phyloP scores from a whole-genome alignment of 2,888 invertebrate genomes.

The Synanthedon vespiformis region DNA sequence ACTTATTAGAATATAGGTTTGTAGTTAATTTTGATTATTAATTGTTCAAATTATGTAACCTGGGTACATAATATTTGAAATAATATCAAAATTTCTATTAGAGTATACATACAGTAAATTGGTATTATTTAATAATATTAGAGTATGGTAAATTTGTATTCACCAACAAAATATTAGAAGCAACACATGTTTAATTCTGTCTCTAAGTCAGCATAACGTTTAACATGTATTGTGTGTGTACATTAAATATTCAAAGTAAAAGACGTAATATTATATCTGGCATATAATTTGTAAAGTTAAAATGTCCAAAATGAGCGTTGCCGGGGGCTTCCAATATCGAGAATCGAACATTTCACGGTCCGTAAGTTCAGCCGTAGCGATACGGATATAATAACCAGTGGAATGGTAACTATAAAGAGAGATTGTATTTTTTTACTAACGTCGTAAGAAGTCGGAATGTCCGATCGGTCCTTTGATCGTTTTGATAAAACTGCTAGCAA shows the following conservation, averaged over 20 bases:
- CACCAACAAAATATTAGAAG: too few species aligned
- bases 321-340: conserved; percentile 48
- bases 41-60: too few species aligned
- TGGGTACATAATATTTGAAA: too few species aligned
- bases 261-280: background rate
- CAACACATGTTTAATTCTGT: too few species aligned
- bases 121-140: too few species aligned
- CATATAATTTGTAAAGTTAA: conserved; percentile 7
- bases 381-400: conserved; percentile 68
- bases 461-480: conserved; percentile 67
- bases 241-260: background rate
- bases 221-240: too few species aligned
- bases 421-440: conserved; percentile 70
- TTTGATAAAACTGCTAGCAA: conserved; percentile 63
- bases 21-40: too few species aligned
- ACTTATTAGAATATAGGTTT: too few species aligned
- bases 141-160: too few species aligned
- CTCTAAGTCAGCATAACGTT: too few species aligned
- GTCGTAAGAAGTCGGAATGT: conserved; percentile 68
- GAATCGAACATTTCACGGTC: conserved; percentile 63
- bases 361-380: conserved; percentile 61
- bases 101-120: too few species aligned
- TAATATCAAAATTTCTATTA: too few species aligned
- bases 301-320: conserved; percentile 37
- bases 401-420: conserved; percentile 70